phyloP scores from a whole-genome alignment of 2,797 vertebrate genomes.

The Pseudocheirus occidentalis region DNA sequence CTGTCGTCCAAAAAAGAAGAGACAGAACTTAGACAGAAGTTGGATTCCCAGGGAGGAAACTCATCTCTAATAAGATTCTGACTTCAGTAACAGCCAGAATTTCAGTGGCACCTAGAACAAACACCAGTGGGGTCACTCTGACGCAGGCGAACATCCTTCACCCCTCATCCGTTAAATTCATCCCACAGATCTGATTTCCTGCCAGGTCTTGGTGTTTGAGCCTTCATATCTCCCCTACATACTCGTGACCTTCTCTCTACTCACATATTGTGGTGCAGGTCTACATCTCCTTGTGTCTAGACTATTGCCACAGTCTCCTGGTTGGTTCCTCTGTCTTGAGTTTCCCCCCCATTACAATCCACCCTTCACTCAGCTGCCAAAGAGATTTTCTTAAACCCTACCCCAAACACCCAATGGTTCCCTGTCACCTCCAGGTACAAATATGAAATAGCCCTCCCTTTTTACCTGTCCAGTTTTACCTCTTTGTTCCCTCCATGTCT shows the following conservation, averaged over 20 bases:
- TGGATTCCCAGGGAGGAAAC: background rate
- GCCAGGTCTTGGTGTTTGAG: background rate
- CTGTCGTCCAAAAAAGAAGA: background rate
- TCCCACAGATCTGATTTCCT: background rate
- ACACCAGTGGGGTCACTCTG: background rate
- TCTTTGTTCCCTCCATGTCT: background rate
- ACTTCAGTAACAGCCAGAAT: background rate
- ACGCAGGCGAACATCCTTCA: background rate
- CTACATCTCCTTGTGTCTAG: background rate
- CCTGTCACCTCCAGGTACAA: too few species aligned
- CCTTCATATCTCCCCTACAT: background rate
- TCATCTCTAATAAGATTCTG: background rate
- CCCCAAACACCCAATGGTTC: background rate
- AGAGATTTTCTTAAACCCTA: background rate
- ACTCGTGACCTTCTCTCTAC: background rate
- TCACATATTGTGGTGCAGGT: background rate
- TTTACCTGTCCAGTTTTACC: background rate
- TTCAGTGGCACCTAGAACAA: background rate
- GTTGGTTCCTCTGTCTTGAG: too few species aligned
- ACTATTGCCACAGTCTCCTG: background rate
- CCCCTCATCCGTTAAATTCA: background rate
- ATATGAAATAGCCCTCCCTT: too few species aligned
- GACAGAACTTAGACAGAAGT: background rate
- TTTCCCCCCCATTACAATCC: background rate
- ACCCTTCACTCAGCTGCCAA: background rate